Percentiles rank a stretch among this genome's conserved stretches.
Evolutionary conservation across 1,140 invertebrate genomes (phyloP).

Genomic region (Frieseomelitta varia): DNA sequence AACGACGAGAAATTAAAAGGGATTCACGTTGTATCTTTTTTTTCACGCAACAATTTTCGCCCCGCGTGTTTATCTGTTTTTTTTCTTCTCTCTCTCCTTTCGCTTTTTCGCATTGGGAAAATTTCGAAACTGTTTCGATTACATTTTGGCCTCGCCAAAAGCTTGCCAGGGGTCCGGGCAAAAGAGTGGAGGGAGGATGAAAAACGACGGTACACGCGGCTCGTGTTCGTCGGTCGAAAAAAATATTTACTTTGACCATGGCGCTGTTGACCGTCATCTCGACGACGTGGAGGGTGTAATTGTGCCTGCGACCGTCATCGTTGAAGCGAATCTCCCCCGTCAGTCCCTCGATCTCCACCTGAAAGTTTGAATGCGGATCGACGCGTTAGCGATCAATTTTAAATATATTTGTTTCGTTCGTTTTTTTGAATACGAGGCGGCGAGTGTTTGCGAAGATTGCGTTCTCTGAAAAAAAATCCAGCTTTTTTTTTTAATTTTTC

Average conservation of each 20-base stretch:
- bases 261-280: constrained; percentile 95
- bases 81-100: too few species aligned
- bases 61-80: neutral
- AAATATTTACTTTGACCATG: constrained; percentile 88
- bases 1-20: constrained; percentile 1
- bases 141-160: neutral
- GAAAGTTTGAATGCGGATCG: constrained; percentile 52
- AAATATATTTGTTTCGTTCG: neutral
- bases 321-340: constrained; percentile 95
- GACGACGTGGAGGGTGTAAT: constrained; percentile 96
- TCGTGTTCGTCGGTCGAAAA: neutral
- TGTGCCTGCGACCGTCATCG: constrained; percentile 91
- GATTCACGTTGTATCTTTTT: neutral
- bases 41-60: neutral
- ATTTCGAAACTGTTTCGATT: constrained; percentile 11
- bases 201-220: neutral
- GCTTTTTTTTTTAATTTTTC: rapidly evolving
- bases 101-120: neutral
- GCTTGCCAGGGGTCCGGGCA: too few species aligned
- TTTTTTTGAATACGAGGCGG: neutral
- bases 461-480: neutral
- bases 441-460: neutral
- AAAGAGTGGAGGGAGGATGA: neutral
- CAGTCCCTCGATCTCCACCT: constrained; percentile 95
- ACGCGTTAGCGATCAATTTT: neutral